These are phyloP conservation scores for Phrynosoma blainvillii DNA, from an alignment of 2,113 vertebrate species.

Conservation along the genomic window DNA sequence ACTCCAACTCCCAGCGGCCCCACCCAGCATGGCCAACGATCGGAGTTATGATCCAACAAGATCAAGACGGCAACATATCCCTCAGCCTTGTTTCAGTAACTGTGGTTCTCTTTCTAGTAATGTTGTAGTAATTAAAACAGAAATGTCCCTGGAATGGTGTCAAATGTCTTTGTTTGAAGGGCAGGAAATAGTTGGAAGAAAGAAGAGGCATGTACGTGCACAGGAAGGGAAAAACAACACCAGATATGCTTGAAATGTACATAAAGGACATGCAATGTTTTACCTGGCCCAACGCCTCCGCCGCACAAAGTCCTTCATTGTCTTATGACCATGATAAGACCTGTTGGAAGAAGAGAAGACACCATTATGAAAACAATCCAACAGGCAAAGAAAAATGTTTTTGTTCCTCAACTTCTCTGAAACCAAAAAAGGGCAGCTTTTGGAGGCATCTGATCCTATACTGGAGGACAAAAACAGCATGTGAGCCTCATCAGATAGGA, in stretches of 20 bases:
- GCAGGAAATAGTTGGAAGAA: too few relatives aligned
- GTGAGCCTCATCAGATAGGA: too few relatives aligned
- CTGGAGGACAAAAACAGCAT: not conserved
- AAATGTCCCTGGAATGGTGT: not conserved
- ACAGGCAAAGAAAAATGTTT: not conserved
- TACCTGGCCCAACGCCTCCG: constrained; percentile 96
- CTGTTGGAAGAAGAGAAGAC: constrained; percentile 70
- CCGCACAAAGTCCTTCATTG: constrained; percentile 96
- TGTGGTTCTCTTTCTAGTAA: too few relatives aligned
- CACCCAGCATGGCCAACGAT: too few relatives aligned
- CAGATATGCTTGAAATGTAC: not conserved
- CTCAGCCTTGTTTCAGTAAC: too few relatives aligned
- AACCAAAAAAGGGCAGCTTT: not conserved
- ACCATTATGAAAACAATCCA: not conserved
- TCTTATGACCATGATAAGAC: constrained; percentile 94
- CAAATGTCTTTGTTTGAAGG: not conserved
- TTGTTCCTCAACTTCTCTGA: too few relatives aligned
- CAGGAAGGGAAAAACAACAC: not conserved
- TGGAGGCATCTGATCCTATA: not conserved
- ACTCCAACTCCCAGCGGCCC: too few relatives aligned
- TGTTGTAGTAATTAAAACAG: not conserved
- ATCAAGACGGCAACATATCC: too few relatives aligned
- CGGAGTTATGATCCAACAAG: too few relatives aligned
- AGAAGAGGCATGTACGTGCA: not conserved
- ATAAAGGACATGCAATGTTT: not conserved